A percentile compares a stretch with the other conserved stretches of the same genome.
Evolutionary conservation across 2,113 vertebrate species (phyloP).

Genomic region (Marcusenius ussheri): DNA sequence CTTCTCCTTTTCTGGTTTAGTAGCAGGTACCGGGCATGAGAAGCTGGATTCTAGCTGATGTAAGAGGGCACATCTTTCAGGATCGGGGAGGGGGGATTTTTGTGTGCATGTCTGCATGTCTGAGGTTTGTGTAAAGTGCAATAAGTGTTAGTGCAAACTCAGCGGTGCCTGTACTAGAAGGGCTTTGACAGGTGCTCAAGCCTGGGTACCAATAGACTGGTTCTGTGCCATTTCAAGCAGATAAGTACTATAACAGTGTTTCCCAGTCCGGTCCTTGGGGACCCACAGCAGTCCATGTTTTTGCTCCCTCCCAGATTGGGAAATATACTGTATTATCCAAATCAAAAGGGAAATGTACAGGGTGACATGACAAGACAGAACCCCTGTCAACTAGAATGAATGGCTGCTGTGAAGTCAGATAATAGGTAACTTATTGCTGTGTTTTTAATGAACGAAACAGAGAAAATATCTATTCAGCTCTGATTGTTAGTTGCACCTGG

Average conservation of each 20-base stretch:
- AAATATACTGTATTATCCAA: background rate
- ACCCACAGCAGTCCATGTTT: background rate
- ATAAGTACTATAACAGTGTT: background rate
- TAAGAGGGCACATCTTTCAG: background rate
- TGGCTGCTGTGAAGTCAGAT: background rate
- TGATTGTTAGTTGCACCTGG: background rate
- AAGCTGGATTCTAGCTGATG: background rate
- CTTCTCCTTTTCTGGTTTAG: background rate
- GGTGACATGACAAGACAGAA: background rate
- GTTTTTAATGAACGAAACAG: background rate
- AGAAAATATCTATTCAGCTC: background rate
- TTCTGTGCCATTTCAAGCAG: background rate
- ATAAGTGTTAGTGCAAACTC: background rate
- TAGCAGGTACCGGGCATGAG: background rate
- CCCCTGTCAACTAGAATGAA: background rate
- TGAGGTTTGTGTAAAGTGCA: background rate
- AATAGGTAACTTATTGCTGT: background rate
- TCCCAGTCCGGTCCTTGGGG: background rate
- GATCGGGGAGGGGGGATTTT: background rate
- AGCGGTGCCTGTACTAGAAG: background rate
- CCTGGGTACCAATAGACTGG: background rate
- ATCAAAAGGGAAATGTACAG: background rate
- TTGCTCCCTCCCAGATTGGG: background rate
- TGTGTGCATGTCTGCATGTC: too few species aligned
- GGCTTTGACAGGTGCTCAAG: background rate